These are phyloP conservation scores for Acanthopleura granulata DNA, from an alignment of 2,888 invertebrate species.

Conservation along the genomic window DNA sequence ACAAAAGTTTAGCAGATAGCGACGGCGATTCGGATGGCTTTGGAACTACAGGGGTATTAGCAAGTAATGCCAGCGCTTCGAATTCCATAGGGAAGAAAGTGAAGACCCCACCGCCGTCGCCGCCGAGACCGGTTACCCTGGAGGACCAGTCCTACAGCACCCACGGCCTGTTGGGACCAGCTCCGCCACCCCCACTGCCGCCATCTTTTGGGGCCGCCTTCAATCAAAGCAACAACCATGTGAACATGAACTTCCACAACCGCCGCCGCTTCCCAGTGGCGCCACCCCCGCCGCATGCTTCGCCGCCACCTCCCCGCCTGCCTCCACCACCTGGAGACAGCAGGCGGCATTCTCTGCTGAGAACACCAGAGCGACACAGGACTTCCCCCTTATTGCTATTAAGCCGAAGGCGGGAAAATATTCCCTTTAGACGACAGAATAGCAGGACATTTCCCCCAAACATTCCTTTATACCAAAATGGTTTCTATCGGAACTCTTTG, in stretches of 20 bases:
- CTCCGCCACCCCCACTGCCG: slow-evolving; percentile 18
- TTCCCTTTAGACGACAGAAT: background rate
- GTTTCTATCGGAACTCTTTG: background rate
- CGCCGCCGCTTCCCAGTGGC: background rate
- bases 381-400: background rate
- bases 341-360: background rate
- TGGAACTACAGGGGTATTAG: no score
- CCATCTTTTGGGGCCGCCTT: background rate
- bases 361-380: background rate
- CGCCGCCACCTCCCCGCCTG: background rate
- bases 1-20: no score
- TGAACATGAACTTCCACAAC: background rate
- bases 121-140: no score
- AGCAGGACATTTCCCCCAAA: background rate
- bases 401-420: background rate
- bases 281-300: slow-evolving; percentile 3
- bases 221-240: background rate
- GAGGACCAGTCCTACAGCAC: slow-evolving; percentile 13
- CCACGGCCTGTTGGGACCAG: background rate
- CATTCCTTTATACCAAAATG: background rate
- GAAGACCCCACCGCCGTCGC: no score
- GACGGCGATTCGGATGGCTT: no score
- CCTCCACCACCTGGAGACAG: slow-evolving; percentile 4
- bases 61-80: no score
- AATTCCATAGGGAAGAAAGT: no score